Percentiles rank a stretch among this genome's conserved stretches.
Evolutionary conservation across 2,113 vertebrate genomes (phyloP).

Genomic region (Zapus hudsonius): DNA sequence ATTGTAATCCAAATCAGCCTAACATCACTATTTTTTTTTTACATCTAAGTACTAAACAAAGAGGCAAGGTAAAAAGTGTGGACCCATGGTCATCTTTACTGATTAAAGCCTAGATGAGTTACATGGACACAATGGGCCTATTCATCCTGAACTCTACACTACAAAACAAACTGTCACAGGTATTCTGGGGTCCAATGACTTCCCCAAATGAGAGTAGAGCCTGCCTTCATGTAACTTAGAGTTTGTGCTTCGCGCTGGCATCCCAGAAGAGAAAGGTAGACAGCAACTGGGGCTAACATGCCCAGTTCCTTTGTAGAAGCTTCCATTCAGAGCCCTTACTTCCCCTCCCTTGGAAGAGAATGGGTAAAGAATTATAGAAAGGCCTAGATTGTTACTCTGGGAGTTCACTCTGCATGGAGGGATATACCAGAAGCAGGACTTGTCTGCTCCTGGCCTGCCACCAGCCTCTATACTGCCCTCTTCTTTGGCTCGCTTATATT

Average conservation of each 20-base stretch:
- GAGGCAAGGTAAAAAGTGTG: not conserved
- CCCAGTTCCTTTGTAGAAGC: not conserved
- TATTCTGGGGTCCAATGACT: not conserved
- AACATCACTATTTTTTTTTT: not conserved
- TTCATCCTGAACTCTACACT: not conserved
- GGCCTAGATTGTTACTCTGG: not conserved
- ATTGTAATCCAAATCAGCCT: not conserved
- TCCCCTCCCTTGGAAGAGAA: not conserved
- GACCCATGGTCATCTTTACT: not conserved
- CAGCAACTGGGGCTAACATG: not conserved
- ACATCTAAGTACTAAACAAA: constrained; percentile 3
- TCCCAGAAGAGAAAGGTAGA: not conserved
- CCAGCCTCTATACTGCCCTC: not conserved
- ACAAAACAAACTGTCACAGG: not conserved
- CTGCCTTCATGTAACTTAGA: not conserved
- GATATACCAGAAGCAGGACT: not conserved
- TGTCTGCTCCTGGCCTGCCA: not conserved
- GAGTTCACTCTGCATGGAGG: not conserved
- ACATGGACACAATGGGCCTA: not conserved
- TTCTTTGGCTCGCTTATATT: not conserved
- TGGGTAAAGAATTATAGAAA: not conserved
- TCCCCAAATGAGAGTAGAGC: not conserved
- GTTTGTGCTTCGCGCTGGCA: not conserved
- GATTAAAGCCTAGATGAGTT: not conserved
- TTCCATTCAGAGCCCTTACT: not conserved